These are phyloP conservation scores for Boloria selene DNA, from an alignment of 2,888 invertebrate species.

Conservation along the genomic window DNA sequence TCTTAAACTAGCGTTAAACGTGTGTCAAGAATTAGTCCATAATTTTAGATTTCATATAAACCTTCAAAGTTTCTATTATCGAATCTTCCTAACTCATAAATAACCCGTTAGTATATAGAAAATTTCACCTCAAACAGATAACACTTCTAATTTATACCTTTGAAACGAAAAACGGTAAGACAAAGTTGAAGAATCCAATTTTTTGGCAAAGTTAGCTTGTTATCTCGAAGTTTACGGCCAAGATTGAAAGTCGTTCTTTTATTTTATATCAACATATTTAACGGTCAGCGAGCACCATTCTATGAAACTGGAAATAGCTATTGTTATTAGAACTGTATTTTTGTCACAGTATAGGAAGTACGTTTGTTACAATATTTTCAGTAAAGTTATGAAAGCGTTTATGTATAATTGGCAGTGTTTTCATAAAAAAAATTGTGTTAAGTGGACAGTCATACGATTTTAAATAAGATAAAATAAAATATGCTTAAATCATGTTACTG, in stretches of 20 bases:
- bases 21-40: too few species aligned
- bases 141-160: slow-evolving; percentile 67
- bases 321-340: slow-evolving; percentile 6
- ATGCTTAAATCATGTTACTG: too few species aligned
- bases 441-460: too few species aligned
- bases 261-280: slow-evolving; percentile 35
- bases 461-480: too few species aligned
- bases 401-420: too few species aligned
- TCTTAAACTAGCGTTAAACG: too few species aligned
- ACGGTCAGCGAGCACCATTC: slow-evolving; percentile 24
- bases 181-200: slow-evolving; percentile 48
- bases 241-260: slow-evolving; percentile 34
- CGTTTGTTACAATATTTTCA: background rate
- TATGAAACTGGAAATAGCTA: slow-evolving; percentile 19
- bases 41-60: background rate
- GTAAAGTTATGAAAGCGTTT: background rate
- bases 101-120: slow-evolving; percentile 56
- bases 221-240: slow-evolving; percentile 40
- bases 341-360: slow-evolving; percentile 1
- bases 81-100: slow-evolving; percentile 54
- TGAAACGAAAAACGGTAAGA: slow-evolving; percentile 49
- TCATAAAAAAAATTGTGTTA: too few species aligned
- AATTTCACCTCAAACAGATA: slow-evolving; percentile 64
- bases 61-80: slow-evolving; percentile 56
- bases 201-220: slow-evolving; percentile 45